Base-by-base conservation (phyloP, 2,113 vertebrate species). In the Symphodus melops region DNA sequence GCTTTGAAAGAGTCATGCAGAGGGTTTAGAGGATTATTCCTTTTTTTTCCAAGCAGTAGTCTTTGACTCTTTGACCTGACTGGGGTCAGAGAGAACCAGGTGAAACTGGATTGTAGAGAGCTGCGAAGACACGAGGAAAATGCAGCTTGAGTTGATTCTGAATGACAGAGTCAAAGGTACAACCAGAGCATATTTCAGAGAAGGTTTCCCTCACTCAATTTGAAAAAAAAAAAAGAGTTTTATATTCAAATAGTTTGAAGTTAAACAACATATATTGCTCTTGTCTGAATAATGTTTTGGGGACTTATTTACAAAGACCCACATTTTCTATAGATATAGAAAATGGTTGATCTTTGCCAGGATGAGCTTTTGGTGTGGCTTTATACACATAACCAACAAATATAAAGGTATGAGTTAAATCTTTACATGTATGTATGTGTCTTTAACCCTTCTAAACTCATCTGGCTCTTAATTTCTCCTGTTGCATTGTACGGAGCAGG, bases 51-150 rank as follows among this genome's bases (percentile, higher is more conserved):
- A 23, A 33, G 68, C 66, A 25, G 64, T 10, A 20, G 51, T 74
- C 55, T 70, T 46, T 84, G 86, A 84, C 74, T 71, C 75, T 81
- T 88, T 89, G 75, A 87, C 78, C 80, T 20, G 20, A 44, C 42
- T 56, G 42, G 25, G 80, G 68, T 85, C 79, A 88, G 46, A 71
- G 41, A 73, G 49, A 63, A 64, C 48, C 72, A 69, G 69, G 73
- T 75, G 21, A 60, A 67, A 74, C 64, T 68, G 72, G 85, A 75
- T 54, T 66, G 64, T n/a, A 42, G 23, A 46, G 5, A 68, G 55
- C 59, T 70, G 51, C 39, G 56, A 77, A 75, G 51, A 69, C 61
- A 7, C 2, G 2, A 71, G 39, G 25, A 64, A 78, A 73, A 72
- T 28, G 23, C 28, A 42, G 37, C 36, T 55, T 23, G 60, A 83